Evolutionary conservation across 2,797 vertebrate species (phyloP).

Genomic region (Percopsis omiscomaycus): DNA sequence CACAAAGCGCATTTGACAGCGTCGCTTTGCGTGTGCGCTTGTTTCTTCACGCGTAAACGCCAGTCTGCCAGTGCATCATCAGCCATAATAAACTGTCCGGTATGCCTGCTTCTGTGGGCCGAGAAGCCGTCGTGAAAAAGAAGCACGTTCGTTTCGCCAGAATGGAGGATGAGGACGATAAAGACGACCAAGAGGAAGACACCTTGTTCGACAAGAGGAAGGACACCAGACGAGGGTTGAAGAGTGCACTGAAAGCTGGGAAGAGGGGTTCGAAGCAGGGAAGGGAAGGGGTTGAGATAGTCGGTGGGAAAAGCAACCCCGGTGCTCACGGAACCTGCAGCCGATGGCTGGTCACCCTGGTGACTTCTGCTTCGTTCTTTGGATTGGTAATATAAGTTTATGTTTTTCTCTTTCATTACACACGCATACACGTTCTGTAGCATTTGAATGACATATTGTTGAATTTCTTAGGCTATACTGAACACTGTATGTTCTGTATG

Average conservation of each 20-base stretch:
- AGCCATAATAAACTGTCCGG: slow-evolving; percentile 19
- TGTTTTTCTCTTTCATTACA: neutral
- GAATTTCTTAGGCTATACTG: neutral
- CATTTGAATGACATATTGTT: neutral
- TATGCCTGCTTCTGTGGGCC: slow-evolving; percentile 51
- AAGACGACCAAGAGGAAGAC: slow-evolving; percentile 75
- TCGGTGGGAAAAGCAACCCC: slow-evolving; percentile 36
- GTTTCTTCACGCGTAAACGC: neutral
- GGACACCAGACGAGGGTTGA: slow-evolving; percentile 52
- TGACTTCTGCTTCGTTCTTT: slow-evolving; percentile 76
- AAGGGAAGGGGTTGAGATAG: slow-evolving; percentile 52
- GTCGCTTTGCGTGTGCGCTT: neutral
- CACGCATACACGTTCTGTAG: neutral
- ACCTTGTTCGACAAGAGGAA: slow-evolving; percentile 75
- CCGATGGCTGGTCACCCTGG: slow-evolving; percentile 69
- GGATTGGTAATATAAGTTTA: slow-evolving; percentile 69
- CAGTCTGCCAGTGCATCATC: neutral
- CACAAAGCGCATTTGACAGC: neutral
- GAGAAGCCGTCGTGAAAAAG: slow-evolving; percentile 62
- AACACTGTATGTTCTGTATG: no score
- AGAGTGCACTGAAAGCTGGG: slow-evolving; percentile 63
- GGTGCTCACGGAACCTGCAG: slow-evolving; percentile 33
- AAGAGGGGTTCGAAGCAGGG: slow-evolving; percentile 35
- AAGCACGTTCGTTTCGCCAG: slow-evolving; percentile 83
- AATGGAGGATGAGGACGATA: slow-evolving; percentile 66